Base-by-base conservation (phyloP, 2,888 invertebrate genomes). In the Tuta absoluta region DNA sequence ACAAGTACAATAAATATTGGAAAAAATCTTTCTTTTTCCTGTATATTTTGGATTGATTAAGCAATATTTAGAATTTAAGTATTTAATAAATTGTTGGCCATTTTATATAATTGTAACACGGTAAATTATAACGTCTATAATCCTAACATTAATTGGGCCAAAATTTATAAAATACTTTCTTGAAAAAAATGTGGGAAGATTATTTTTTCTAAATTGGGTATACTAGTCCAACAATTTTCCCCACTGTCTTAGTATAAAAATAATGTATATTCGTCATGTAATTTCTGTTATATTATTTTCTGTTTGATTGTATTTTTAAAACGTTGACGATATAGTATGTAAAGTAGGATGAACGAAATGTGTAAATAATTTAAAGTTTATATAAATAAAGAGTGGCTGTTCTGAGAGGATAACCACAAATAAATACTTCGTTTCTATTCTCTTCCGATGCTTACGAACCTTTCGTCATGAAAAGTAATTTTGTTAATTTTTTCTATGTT, bases 301-400 rank as follows among this genome's bases (percentile, higher is more conserved):
- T 86, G 84, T 88, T 89, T 89, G 84, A 89, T 87, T 90, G 91
- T 91, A 90, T 90, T 91, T 91, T 89, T 87, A 89, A 85, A 87
- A 88, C 85, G 88, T 91, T 91, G 89, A 87, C 82, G 78, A 86
- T 79, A 87, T 89, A 87, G 86, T 89, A 89, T 91, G 91, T 90
- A 90, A 91, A 90, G 91, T 91, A 91, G 91, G 83, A 76, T 73
- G 83, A 85, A 82, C 83, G 81, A 88, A 91, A 89, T 87, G 82
- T 91, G 91, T 90, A 91, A 87, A 91, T 91, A 91, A 89, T 85
- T 90, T 91, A 91, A 91, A 91, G 91, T 91, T 91, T 91, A 91
- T 91, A 89, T 87, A 89, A 88, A 91, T 91, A 91, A 91, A 91
- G 81, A 84, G 84, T 81, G 85, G 84, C 75, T 82, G 81, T 89